Evolutionary conservation across 2,888 invertebrate species (phyloP), one percentile per base, ranked within the genome.

Genomic region (Bellardia bayeri): DNA sequence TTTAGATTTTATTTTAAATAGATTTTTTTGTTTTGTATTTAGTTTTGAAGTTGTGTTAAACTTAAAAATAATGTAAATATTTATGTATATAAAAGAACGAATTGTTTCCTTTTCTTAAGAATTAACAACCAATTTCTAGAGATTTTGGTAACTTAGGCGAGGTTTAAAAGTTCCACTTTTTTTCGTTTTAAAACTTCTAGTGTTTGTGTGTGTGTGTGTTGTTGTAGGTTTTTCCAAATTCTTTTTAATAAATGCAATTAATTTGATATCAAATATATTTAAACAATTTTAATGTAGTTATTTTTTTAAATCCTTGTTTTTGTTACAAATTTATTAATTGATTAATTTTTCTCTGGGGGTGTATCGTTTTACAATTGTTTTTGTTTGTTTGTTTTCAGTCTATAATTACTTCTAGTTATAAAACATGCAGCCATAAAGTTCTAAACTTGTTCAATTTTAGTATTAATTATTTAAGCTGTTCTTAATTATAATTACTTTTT

Each of bases 111-210:
- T 80, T 58, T 85, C 72, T 79, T 82, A 74, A 76, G n/a, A 69
- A 64, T 85, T 82, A 76, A 74, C 64, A 86, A 86, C 81, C 82
- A 85, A 85, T 85, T 87, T 81, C 74, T 80, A 69, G 69, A 82
- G 82, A 85, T 87, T 87, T 87, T 87, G 87, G 87, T 87, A 87
- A 85, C 79, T 79, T 82, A 79, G 78, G 89, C 89, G 89, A 89
- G 89, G 89, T 83, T 88, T 84, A 88, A 86, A 88, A 89, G 89
- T 89, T 89, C 89, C 89, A 89, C 63, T 83, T 85, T 80, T 66
- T 63, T 66, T 40, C 30, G 37, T 58, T 68, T 51, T 66, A 56
- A 56, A 66, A 63, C 54, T 45, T 80, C 66, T 49, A n/a, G 23
- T 30, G 16, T 23, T 4, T 42, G 16, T 42, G 13, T 58, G 16